Evolutionary conservation across 1,140 invertebrate genomes (phyloP).

Genomic region (Cotesia chilonis): DNA sequence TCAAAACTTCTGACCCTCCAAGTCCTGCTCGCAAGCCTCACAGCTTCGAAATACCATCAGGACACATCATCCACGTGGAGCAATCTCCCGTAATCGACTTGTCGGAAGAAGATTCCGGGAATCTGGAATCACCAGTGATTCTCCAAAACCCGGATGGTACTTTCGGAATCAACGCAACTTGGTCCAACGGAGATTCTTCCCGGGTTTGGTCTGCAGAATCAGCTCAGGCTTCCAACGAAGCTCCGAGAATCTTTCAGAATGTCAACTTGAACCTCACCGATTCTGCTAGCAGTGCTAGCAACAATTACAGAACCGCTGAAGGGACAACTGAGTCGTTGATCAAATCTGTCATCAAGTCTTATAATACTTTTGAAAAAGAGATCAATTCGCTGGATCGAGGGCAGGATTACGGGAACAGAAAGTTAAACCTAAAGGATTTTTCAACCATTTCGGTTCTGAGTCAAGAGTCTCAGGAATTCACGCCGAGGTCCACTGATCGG

Average conservation of each 20-base stretch:
- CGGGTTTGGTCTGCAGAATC: conserved; percentile 11
- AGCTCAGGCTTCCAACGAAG: neutral
- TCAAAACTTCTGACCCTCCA: neutral
- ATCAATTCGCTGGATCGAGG: neutral
- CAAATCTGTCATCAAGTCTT: conserved; percentile 39
- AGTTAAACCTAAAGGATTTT: no score
- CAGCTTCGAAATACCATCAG: conserved; percentile 28
- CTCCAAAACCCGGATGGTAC: conserved; percentile 41
- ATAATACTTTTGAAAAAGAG: conserved; percentile 38
- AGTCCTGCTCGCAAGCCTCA: conserved; percentile 6
- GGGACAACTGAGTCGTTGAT: conserved; percentile 38
- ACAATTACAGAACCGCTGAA: neutral
- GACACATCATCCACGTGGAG: conserved; percentile 47
- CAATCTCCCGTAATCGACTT: conserved; percentile 51
- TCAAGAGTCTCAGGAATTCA: no score
- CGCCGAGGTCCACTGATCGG: conserved; percentile 15
- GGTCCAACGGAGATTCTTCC: conserved; percentile 22
- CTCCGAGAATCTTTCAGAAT: neutral
- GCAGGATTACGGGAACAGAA: neutral
- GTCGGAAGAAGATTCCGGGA: conserved; percentile 15
- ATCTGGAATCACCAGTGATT: conserved; percentile 34
- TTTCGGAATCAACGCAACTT: conserved; percentile 37
- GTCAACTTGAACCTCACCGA: neutral
- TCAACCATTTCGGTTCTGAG: no score
- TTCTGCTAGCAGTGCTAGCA: neutral